Evolutionary conservation across 2,888 invertebrate species (phyloP).

Genomic region (Phragmatobia fuliginosa): DNA sequence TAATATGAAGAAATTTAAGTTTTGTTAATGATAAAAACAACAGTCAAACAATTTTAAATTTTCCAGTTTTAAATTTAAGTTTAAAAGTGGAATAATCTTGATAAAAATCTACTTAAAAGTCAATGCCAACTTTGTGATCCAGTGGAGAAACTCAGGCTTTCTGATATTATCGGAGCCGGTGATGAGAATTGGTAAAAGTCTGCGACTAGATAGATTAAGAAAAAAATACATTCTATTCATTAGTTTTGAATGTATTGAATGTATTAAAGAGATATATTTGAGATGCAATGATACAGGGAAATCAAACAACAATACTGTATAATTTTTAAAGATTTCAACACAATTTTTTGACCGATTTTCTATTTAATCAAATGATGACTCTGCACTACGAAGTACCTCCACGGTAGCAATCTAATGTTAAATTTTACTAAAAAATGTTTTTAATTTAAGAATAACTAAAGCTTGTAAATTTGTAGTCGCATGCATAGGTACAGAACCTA

Average conservation of each 20-base stretch:
- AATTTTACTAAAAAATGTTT: neutral
- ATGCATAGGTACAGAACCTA: too few species aligned
- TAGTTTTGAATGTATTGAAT: slow-evolving; percentile 58
- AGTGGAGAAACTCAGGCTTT: slow-evolving; percentile 63
- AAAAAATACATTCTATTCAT: slow-evolving; percentile 63
- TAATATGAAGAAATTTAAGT: slow-evolving; percentile 22
- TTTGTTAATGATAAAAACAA: slow-evolving; percentile 30
- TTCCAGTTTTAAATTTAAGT: slow-evolving; percentile 16
- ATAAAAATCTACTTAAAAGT: slow-evolving; percentile 53
- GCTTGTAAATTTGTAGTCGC: neutral
- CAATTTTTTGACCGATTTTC: neutral
- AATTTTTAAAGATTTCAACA: neutral
- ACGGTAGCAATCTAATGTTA: neutral
- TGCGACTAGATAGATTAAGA: slow-evolving; percentile 66
- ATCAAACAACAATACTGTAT: slow-evolving; percentile 20
- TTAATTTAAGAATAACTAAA: neutral
- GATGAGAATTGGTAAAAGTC: slow-evolving; percentile 78
- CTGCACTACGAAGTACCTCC: too few species aligned
- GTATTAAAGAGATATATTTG: slow-evolving; percentile 42
- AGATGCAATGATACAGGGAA: slow-evolving; percentile 37
- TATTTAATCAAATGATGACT: too few species aligned
- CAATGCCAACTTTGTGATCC: slow-evolving; percentile 62
- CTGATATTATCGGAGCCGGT: slow-evolving; percentile 76
- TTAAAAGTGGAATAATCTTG: slow-evolving; percentile 20
- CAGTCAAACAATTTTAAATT: slow-evolving; percentile 15